Evolutionary conservation across 2,113 vertebrate genomes (phyloP).

Genomic region (Azemiops feae): DNA sequence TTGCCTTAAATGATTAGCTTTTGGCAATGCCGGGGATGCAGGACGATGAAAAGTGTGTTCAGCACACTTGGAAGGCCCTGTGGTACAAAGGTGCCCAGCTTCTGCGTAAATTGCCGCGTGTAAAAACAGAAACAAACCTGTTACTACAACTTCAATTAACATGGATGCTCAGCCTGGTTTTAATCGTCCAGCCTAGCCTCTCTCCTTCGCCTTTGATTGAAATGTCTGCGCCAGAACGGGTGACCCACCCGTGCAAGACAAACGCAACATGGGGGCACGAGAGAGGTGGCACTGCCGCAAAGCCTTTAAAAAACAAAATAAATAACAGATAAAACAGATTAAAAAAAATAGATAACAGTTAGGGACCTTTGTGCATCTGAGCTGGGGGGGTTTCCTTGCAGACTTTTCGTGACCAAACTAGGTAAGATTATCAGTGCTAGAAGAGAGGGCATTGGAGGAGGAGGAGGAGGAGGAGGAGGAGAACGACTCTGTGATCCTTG

Average conservation of each 20-base stretch:
- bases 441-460: too few relatives aligned
- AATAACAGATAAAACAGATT: too few relatives aligned
- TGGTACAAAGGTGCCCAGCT: too few relatives aligned
- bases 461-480: too few relatives aligned
- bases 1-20: neutral
- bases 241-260: neutral
- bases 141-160: neutral
- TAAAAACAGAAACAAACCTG: neutral
- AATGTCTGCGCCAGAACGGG: neutral
- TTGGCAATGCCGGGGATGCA: neutral
- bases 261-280: rapidly evolving
- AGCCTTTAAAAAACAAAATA: neutral
- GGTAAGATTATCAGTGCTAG: too few relatives aligned
- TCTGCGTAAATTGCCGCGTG: neutral
- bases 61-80: neutral
- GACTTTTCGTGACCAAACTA: too few relatives aligned
- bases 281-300: neutral
- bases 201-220: neutral
- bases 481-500: too few relatives aligned
- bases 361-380: too few relatives aligned
- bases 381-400: too few relatives aligned
- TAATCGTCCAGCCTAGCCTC: neutral
- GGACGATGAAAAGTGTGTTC: neutral
- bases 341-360: too few relatives aligned
- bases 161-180: neutral